A percentile compares a stretch with the other conserved stretches of the same genome.
Evolutionary conservation across 2,888 invertebrate genomes (phyloP).

Genomic region (Dryocosmus kuriphilus): DNA sequence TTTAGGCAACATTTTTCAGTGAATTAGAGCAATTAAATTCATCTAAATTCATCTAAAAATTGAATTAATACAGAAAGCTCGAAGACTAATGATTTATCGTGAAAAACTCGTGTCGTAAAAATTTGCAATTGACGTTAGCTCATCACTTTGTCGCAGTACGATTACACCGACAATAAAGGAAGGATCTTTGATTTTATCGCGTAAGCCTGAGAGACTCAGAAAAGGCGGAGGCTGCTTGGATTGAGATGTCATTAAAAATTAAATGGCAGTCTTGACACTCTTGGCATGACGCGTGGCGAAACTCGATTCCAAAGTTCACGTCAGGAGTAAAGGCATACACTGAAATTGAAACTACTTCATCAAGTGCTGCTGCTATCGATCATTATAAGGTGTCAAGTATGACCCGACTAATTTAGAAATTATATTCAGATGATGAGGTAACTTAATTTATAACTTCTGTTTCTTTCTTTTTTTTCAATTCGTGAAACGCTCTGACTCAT

Average conservation of each 20-base stretch:
- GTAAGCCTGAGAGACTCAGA: neutral
- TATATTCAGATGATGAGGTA: neutral
- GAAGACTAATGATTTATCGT: neutral
- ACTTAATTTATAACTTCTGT: neutral
- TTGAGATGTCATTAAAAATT: slow-evolving; percentile 3
- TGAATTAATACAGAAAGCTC: neutral
- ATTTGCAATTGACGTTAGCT: slow-evolving; percentile 24
- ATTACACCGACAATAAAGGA: neutral
- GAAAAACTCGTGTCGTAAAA: slow-evolving; percentile 3
- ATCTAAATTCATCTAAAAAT: too few species aligned
- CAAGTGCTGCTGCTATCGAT: neutral
- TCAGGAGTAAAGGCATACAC: too few species aligned
- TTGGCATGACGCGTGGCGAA: neutral
- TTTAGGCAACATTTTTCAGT: too few species aligned
- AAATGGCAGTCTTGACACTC: neutral
- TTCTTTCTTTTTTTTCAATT: neutral
- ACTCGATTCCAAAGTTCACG: slow-evolving; percentile 1
- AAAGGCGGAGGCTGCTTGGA: slow-evolving; percentile 2
- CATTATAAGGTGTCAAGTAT: neutral
- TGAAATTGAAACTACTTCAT: neutral
- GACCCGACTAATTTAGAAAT: neutral
- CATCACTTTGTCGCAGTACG: neutral
- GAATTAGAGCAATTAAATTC: too few species aligned
- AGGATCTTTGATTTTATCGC: slow-evolving; percentile 2
- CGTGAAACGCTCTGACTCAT: neutral